A percentile compares a stretch with the other conserved stretches of the same genome.
Conservation (phyloP, 2,888 invertebrate species). For the Embidobia sp. region DNA sequence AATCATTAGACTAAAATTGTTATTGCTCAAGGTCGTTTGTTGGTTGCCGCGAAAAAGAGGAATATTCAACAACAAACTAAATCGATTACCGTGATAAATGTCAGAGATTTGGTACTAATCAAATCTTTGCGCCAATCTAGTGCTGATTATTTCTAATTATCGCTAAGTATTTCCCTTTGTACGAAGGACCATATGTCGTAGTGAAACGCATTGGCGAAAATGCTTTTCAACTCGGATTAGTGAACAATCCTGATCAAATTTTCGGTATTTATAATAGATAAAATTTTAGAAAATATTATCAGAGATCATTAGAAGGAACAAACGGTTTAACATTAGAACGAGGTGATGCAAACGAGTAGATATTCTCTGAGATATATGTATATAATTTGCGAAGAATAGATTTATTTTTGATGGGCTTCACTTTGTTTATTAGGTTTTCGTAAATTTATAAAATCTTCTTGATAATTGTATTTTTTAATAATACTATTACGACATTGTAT, state of each 20-base stretch:
- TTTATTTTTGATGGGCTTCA: no score
- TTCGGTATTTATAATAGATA: not conserved
- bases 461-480: no score
- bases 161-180: not conserved
- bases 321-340: no score
- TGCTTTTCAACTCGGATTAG: not conserved
- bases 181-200: not conserved
- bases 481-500: no score
- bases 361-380: no score
- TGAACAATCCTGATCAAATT: not conserved
- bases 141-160: not conserved
- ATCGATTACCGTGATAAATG: not conserved
- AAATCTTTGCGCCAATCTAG: not conserved
- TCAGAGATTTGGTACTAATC: not conserved
- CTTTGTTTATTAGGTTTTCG: no score
- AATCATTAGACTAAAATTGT: not conserved
- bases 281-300: constrained; percentile 1
- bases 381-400: no score
- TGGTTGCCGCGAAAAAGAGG: not conserved
- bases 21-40: not conserved
- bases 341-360: no score
- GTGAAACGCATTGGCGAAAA: not conserved
- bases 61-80: not conserved
- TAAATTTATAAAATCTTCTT: no score
- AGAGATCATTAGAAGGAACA: no score